phyloP scores from a whole-genome alignment of 2,113 vertebrate species.

The Pseudopodoces humilis region DNA sequence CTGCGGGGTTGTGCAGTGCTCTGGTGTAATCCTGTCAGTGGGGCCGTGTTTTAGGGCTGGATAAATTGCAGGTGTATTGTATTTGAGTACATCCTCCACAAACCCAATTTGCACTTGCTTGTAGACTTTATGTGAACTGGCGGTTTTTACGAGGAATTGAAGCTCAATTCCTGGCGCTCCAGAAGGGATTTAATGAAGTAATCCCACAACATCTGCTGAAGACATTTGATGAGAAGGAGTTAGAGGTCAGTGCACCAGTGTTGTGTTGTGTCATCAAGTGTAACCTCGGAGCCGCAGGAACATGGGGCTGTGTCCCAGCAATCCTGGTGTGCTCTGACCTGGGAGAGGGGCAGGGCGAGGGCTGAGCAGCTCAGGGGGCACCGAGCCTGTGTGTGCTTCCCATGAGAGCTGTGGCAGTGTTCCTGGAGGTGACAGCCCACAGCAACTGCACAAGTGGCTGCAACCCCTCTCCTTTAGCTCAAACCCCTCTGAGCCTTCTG shows the following conservation, averaged over 20 bases:
- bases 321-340: not conserved
- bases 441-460: not conserved
- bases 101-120: slow-evolving; percentile 11
- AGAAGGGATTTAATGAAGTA: slow-evolving; percentile 99
- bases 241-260: slow-evolving; percentile 83
- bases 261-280: not conserved
- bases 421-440: not conserved
- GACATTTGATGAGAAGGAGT: slow-evolving; percentile 97
- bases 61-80: not conserved
- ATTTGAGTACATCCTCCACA: not conserved
- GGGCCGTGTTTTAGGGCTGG: not conserved
- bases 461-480: not conserved
- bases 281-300: not conserved
- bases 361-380: not conserved
- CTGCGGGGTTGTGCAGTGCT: not conserved
- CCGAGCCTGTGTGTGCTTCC: not conserved
- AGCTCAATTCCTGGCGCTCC: slow-evolving; percentile 96
- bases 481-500: not conserved
- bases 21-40: not conserved
- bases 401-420: not conserved
- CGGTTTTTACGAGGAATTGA: slow-evolving; percentile 98
- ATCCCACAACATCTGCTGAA: slow-evolving; percentile 98
- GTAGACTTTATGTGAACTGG: slow-evolving; percentile 97
- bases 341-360: not conserved
- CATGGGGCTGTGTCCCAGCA: not conserved